Conservation (phyloP, 2,888 invertebrate species). For the Tromatobia lineatoria region DNA sequence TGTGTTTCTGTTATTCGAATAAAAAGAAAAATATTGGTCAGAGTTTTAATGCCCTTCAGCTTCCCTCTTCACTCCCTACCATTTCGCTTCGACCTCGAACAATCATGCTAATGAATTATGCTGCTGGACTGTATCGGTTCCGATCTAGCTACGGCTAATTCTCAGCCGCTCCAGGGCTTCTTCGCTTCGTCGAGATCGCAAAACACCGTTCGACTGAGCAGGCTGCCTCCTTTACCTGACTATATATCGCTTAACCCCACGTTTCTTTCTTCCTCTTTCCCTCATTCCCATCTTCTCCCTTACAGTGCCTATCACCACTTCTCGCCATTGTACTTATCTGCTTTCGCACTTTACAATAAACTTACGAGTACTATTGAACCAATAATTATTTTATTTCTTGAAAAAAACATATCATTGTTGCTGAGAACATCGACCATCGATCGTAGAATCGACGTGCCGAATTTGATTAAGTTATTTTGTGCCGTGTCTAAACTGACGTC, state of each 20-base stretch:
- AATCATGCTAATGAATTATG: conserved; percentile 80
- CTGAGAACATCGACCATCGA: no score
- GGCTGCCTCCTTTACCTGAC: conserved; percentile 23
- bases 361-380: not conserved
- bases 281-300: conserved; percentile 11
- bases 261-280: conserved; percentile 31
- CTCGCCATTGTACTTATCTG: conserved; percentile 7
- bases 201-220: conserved; percentile 10
- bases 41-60: not conserved
- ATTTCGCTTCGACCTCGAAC: conserved; percentile 62
- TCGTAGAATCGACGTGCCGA: no score
- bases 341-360: not conserved
- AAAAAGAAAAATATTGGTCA: not conserved
- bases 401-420: no score
- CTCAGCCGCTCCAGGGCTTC: conserved; percentile 71
- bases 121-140: conserved; percentile 73
- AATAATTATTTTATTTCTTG: no score
- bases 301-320: conserved; percentile 38
- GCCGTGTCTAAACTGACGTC: not conserved
- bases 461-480: no score
- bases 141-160: conserved; percentile 76
- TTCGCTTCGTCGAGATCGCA: conserved; percentile 55
- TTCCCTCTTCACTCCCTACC: not conserved
- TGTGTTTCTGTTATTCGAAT: not conserved
- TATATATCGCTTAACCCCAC: conserved; percentile 42